These are phyloP conservation scores for Selene dorsalis DNA, from an alignment of 2,797 vertebrate species.

Conservation along the genomic window DNA sequence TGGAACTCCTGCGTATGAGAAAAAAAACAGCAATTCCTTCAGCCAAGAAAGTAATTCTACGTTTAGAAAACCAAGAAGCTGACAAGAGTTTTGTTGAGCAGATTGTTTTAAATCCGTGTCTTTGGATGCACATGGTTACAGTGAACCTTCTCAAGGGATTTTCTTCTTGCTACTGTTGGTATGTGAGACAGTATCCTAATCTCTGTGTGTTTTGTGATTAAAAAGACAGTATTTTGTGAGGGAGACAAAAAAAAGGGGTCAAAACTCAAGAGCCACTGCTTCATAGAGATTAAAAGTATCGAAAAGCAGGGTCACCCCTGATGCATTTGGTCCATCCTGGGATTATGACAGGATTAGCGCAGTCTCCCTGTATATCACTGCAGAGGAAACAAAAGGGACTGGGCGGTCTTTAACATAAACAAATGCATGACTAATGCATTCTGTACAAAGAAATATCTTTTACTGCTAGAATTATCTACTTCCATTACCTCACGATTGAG, in stretches of 20 bases:
- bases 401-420: constrained; percentile 20
- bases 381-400: constrained; percentile 45
- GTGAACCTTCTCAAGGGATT: constrained; percentile 31
- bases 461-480: constrained; percentile 10
- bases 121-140: constrained; percentile 8
- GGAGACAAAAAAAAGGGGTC: constrained; percentile 69
- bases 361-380: constrained; percentile 59
- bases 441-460: constrained; percentile 48
- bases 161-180: constrained; percentile 19
- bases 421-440: constrained; percentile 45
- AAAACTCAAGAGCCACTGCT: constrained; percentile 70
- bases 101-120: constrained; percentile 1
- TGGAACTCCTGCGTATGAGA: constrained; percentile 91
- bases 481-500: constrained; percentile 39
- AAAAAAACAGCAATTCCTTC: neutral
- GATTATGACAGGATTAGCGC: constrained; percentile 81
- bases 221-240: constrained; percentile 22
- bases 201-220: constrained; percentile 53
- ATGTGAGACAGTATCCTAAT: constrained; percentile 55
- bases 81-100: neutral
- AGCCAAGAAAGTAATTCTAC: neutral
- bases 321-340: constrained; percentile 72
- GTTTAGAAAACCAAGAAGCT: neutral
- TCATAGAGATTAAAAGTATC: constrained; percentile 78
- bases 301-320: constrained; percentile 65